Evolutionary conservation across 2,888 invertebrate genomes (phyloP), one percentile per base, ranked within the genome.

Genomic region (Clepsis dumicolana): DNA sequence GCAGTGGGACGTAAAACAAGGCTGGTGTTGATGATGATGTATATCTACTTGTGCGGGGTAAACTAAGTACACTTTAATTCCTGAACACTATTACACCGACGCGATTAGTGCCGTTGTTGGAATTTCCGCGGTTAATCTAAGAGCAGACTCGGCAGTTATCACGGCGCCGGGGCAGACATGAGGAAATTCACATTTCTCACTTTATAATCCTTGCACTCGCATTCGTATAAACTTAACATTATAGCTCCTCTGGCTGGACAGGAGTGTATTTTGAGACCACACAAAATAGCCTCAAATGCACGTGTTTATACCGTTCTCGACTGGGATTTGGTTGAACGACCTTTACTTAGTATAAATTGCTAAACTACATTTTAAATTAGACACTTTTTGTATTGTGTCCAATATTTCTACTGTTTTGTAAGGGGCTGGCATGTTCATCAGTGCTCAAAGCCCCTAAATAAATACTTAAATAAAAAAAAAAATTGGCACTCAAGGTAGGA

Each of bases 1-100:
- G n/a, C n/a, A n/a, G n/a, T n/a, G n/a, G n/a, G n/a, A n/a, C n/a
- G n/a, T n/a, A n/a, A n/a, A n/a, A n/a, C n/a, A n/a, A n/a, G n/a
- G n/a, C n/a, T n/a, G n/a, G n/a, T n/a, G n/a, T n/a, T n/a, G n/a
- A n/a, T n/a, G 52, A 41, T 5, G 3, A 12, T 21, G 10, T 10
- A 21, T 8, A 18, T 44, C 16, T 24, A 25, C 25, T n/a, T 52
- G 1, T 44, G 29, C 27, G 72, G 66, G 70, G 71, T 74, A 71
- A 73, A 70, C 75, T 52, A 41, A 25, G 61, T 29, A 64, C 64
- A 65, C 48, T 64, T n/a, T 63, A 68, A 68, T 68, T 61, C 63
- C 65, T 29, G 29, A 44, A 44, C 32, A 38, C 59, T 50, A 65
- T 65, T 65, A 65, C 21, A 38, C n/a, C 38, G 52, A 59, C 44